Conservation (phyloP, 2,797 vertebrate genomes). For the Tamandua tetradactyla region DNA sequence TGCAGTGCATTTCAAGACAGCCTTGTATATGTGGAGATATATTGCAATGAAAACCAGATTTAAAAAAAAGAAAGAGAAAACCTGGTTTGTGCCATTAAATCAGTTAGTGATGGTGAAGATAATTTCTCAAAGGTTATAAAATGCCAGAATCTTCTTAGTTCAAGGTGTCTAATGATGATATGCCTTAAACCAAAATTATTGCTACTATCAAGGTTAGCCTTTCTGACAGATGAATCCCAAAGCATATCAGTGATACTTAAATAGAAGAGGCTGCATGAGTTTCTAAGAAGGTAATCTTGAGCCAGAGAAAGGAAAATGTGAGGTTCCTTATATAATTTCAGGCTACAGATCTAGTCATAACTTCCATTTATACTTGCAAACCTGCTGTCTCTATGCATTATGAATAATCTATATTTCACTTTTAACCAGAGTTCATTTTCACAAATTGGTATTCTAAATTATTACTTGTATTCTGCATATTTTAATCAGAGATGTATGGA, state of each 20-base stretch:
- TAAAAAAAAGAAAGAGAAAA: accelerated
- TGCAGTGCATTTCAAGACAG: not conserved
- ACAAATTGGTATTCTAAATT: not conserved
- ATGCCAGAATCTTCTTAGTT: not conserved
- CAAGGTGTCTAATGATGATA: not conserved
- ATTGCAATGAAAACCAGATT: not conserved
- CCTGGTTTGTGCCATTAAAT: not conserved
- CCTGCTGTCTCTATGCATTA: not conserved
- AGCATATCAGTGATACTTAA: too few relatives aligned
- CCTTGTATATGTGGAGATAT: accelerated
- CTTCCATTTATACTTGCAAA: not conserved
- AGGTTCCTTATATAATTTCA: accelerated
- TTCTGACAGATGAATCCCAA: not conserved
- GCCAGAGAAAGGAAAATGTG: not conserved
- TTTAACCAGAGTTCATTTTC: not conserved
- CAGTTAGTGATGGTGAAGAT: not conserved
- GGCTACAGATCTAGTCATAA: too few relatives aligned
- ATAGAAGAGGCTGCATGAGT: accelerated
- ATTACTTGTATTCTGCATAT: too few relatives aligned
- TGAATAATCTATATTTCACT: not conserved
- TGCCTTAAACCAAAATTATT: not conserved
- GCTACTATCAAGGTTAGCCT: accelerated
- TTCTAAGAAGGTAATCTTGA: too few relatives aligned
- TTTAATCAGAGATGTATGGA: not conserved
- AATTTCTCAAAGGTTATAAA: not conserved